Evolutionary conservation across 2,113 vertebrate genomes (phyloP).

Genomic region (Rattus rattus): DNA sequence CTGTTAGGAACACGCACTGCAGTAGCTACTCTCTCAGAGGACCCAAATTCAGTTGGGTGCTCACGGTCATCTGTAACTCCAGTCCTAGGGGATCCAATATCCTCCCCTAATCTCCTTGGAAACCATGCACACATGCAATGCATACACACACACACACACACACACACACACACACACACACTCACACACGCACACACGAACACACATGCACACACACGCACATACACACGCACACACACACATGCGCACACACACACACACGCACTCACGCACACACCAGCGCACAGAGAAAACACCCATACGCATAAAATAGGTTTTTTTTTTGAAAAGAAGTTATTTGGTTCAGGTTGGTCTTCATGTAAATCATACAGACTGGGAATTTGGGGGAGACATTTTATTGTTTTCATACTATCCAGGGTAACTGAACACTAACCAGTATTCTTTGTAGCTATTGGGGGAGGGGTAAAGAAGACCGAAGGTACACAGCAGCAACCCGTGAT

Average conservation of each 20-base stretch:
- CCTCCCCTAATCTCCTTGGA: not conserved
- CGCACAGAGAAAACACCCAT: not conserved
- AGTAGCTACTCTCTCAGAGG: not conserved
- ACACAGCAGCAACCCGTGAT: not conserved
- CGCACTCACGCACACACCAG: too few relatives aligned
- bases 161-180: not conserved
- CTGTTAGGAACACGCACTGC: not conserved
- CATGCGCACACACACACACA: not conserved
- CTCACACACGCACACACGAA: not conserved
- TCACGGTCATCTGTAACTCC: not conserved
- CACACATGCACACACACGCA: not conserved
- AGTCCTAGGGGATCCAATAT: not conserved
- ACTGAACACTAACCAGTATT: not conserved
- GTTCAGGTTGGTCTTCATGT: not conserved
- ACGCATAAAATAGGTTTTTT: not conserved
- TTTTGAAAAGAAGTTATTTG: not conserved
- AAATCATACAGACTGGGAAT: conserved; percentile 7
- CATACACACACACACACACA: too few relatives aligned
- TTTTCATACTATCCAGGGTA: not conserved
- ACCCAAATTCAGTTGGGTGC: not conserved
- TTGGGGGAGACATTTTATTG: conserved; percentile 22
- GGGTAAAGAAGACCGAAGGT: not conserved
- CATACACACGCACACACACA: not conserved
- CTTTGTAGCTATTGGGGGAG: conserved; percentile 5
- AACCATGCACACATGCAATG: not conserved